These are phyloP conservation scores for Orgyia antiqua DNA, from an alignment of 2,888 invertebrate genomes.

Conservation along the genomic window DNA sequence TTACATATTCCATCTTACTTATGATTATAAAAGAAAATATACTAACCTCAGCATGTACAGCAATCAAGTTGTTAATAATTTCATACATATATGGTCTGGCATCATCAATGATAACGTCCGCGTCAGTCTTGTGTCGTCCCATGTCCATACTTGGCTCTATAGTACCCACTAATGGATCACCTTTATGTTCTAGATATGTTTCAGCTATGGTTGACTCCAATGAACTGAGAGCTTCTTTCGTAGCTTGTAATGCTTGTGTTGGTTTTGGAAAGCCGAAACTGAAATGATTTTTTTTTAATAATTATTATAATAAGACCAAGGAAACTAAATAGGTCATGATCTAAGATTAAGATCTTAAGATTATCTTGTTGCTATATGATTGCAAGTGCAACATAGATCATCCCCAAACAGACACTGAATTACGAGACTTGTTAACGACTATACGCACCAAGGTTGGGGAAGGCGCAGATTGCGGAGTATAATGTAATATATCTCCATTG, in stretches of 20 bases:
- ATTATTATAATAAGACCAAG: background rate
- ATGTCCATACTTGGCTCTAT: conserved; percentile 98
- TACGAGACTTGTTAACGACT: no score
- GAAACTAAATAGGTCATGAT: background rate
- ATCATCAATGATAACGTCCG: conserved; percentile 85
- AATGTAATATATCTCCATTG: no score
- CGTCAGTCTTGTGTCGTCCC: conserved; percentile 91
- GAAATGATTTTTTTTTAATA: conserved; percentile 9
- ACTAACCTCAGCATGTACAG: conserved; percentile 85
- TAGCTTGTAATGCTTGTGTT: conserved; percentile 82
- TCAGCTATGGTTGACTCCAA: conserved; percentile 84
- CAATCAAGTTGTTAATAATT: conserved; percentile 88
- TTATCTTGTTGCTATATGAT: no score
- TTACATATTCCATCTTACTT: no score
- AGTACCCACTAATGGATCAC: conserved; percentile 96
- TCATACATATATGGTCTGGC: conserved; percentile 93
- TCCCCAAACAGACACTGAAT: no score
- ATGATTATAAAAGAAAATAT: conserved; percentile 12
- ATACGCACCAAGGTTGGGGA: no score
- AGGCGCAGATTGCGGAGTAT: no score
- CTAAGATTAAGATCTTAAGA: no score
- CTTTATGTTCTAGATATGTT: conserved; percentile 92
- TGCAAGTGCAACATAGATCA: no score
- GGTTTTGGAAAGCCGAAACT: conserved; percentile 87
- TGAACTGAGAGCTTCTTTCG: conserved; percentile 79